Percentiles rank a stretch among this genome's conserved stretches.
Conservation (phyloP, 2,888 invertebrate species). For the Leucania comma region DNA sequence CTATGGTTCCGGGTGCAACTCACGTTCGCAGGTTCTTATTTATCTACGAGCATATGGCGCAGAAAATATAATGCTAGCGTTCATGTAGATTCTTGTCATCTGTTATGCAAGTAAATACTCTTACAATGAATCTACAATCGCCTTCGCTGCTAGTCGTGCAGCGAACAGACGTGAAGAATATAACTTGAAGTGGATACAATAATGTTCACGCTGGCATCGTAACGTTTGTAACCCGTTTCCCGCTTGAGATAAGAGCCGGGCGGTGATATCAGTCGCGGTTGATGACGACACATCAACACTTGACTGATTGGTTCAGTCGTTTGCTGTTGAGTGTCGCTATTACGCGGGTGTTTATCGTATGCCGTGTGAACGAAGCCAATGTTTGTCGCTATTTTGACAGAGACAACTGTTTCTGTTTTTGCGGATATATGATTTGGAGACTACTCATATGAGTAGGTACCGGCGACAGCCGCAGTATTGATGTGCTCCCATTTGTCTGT, state of each 20-base stretch:
- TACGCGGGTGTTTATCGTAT: neutral
- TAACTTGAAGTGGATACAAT: neutral
- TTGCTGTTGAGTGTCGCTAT: neutral
- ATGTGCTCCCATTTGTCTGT: neutral
- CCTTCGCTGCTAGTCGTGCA: too few species aligned
- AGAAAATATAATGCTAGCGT: too few species aligned
- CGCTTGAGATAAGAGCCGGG: neutral
- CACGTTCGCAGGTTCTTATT: too few species aligned
- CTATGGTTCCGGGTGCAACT: too few species aligned
- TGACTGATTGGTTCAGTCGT: slow-evolving; percentile 27
- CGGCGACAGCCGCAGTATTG: neutral
- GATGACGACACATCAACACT: slow-evolving; percentile 21
- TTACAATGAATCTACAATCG: too few species aligned
- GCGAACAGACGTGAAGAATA: neutral
- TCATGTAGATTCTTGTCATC: too few species aligned
- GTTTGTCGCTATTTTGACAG: neutral
- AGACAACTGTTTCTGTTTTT: neutral
- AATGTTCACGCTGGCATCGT: neutral
- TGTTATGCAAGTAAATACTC: too few species aligned
- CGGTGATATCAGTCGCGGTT: neutral
- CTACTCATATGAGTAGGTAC: neutral
- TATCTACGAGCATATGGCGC: too few species aligned
- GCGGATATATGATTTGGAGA: neutral
- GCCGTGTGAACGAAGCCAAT: neutral
- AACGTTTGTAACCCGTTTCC: neutral